Base-by-base conservation (phyloP, 2,888 invertebrate species). In the Protonemura montana region DNA sequence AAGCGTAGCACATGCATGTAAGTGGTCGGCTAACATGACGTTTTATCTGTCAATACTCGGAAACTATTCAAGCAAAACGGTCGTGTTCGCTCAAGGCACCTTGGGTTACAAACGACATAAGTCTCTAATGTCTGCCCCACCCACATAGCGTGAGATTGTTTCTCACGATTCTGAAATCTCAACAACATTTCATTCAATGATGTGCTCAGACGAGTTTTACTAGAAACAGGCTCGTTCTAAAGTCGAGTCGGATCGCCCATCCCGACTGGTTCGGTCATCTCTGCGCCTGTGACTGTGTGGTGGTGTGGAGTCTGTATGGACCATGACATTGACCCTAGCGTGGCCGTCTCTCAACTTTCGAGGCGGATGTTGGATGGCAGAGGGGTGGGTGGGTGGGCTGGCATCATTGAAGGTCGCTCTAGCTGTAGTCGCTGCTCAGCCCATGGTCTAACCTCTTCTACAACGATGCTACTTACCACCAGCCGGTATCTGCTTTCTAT, bases 321-420 rank as follows among this genome's bases (percentile, higher is more conserved):
- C 59, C 59, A 59, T 59, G 59, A 59, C 59, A 59, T 59, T 59
- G 59, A 59, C 59, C 59, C 59, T 13, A 3, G 21, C 7, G 6
- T 21, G 59, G 59, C 13, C 59, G 59, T 59, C 16, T 59, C 21
- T 21, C 59, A 21, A 59, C 16, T 3, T 59, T 21, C 59, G 13
- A 59, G 59, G 59, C 59, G 59, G 59, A 59, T 59, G 59, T 59
- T 13, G 16, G 59, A 59, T 59, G 59, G 59, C 59, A 10, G 59
- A 59, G 59, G 59, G 59, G n/a, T n/a, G n/a, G 59, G 59, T 59
- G 59, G 59, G 59, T 59, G 59, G 59, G 59, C 13, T 59, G 59
- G 59, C 16, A 59, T 59, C 59, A 59, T 10, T 59, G 59, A 59
- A 59, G 59, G 59, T 59, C 59, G 21, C 59, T 6, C 5, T 35